Percentiles rank a stretch among this genome's conserved stretches.
phyloP scores from a whole-genome alignment of 1,140 invertebrate species.

The Achroia grisella region DNA sequence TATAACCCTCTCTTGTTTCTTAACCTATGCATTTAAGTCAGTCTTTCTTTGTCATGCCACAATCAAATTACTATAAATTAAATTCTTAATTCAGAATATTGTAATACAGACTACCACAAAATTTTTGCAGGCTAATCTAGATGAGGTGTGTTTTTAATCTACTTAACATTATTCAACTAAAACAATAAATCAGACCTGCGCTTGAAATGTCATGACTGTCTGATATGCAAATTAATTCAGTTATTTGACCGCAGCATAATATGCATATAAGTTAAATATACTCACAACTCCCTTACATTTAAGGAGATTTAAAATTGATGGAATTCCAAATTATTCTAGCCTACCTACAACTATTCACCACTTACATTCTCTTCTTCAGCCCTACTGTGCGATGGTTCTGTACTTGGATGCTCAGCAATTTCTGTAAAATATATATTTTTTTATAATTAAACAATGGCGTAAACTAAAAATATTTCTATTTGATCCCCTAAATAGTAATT shows the following conservation, averaged over 20 bases:
- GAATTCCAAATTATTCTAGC: no score
- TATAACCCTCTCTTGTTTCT: constrained; percentile 28
- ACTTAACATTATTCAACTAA: no score
- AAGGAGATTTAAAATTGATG: constrained; percentile 15
- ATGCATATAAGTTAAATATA: background rate
- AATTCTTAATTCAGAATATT: background rate
- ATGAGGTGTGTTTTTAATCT: no score
- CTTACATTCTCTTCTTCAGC: constrained; percentile 29
- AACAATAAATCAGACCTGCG: no score
- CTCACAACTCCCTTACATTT: constrained; percentile 29
- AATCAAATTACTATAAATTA: constrained; percentile 28
- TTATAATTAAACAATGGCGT: background rate
- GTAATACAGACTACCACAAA: constrained; percentile 1
- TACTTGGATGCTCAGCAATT: constrained; percentile 38
- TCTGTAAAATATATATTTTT: constrained; percentile 37
- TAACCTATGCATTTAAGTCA: constrained; percentile 40
- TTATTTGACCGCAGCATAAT: constrained; percentile 25
- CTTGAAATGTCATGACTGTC: no score
- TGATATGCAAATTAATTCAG: background rate
- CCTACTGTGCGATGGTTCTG: constrained; percentile 52
- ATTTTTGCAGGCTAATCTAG: constrained; percentile 4
- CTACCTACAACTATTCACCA: constrained; percentile 29
- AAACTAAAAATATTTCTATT: background rate
- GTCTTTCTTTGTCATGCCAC: constrained; percentile 38
- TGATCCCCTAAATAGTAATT: background rate